Evolutionary conservation across 2,797 vertebrate species (phyloP), one percentile per base, ranked within the genome.

Genomic region (Hoplostethus mediterraneus): DNA sequence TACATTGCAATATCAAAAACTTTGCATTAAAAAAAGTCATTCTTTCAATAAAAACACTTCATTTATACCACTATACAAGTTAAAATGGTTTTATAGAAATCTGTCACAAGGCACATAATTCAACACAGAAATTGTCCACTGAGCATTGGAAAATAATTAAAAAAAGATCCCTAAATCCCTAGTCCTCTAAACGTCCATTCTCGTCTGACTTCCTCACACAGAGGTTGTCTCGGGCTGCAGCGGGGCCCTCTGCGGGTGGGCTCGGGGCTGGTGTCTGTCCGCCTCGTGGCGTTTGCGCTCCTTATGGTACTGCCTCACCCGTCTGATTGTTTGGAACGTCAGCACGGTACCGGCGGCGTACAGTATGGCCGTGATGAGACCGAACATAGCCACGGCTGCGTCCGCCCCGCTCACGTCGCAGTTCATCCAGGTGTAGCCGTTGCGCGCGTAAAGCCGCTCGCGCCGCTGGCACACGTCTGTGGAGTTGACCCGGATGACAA

Each of bases 381-480:
- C 97, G 0, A 99, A 99, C 52, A 99, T 90, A 3, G 95, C 95
- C 0, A 99, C 96, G 0, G 96, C 95, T 0, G 96, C 98, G 0
- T 99, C 98, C 0, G 92, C 97, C 0, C 98, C 98, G 16, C 95
- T 86, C 30, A 99, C 94, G 0, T 88, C 81, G 0, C 98, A 99
- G 93, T 89, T 97, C 97, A 98, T 97, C 93, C 96, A 98, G 55
- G 96, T 98, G 73, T 97, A 97, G 42, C 98, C 97, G 0, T 84
- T 95, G 5, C 96, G 89, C 0, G 93, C 91, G 0, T 99, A 99
- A 44, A 99, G 82, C 53, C 95, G 89, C 86, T 96, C 95, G 0
- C 98, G 95, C 47, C 8, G 64, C 81, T 59, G 33, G 79, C 98
- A 99, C 25, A 95, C 90, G 0, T 99, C 96, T 0, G 96, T 97